Evolutionary conservation across 2,888 invertebrate genomes (phyloP), one percentile per base, ranked within the genome.

Genomic region (Ectobius pallidus): DNA sequence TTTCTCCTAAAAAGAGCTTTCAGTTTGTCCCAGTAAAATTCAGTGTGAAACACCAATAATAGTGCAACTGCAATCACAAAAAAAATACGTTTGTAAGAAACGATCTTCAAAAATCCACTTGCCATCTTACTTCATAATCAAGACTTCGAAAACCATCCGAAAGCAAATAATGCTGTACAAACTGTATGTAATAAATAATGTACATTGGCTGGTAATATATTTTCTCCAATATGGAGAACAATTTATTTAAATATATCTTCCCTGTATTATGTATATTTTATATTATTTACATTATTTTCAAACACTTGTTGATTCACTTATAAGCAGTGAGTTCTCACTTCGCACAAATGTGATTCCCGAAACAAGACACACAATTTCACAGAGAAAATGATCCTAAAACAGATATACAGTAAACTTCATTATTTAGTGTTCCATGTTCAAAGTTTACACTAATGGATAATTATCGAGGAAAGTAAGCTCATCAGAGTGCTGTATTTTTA

Each of bases 181-280:
- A 58, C 14, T 58, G 58, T 30, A 30, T 30, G 6, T 63, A 25
- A 39, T 63, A 39, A 69, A 69, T 32, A 69, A 69, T 69, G 69
- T 69, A 69, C 69, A 69, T 69, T 49, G 39, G 63, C 14, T 39
- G 39, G 42, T 20, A 44, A 44, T 68, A 44, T 61, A 46, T 49
- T 63, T n/a, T 63, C 72, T 72, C 72, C 72, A 72, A 72, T 68
- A 61, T 72, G 72, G 68, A 72, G 69, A 32, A 52, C 39, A 25
- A 46, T 46, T 27, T 61, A 69, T 69, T 69, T 72, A 30, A 20
- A 44, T 65, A 67, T 42, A 44, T 68, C 69, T 61, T 72, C 72
- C 72, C 72, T 72, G 72, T 72, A 72, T 69, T 67, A 22, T 63
- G 44, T 34, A 46, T 44, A 68, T 69, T 72, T 72, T 63, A 62